These are phyloP conservation scores for Brachionus asplanchnoidis DNA, from an alignment of 1,140 invertebrate species.

Conservation along the genomic window DNA sequence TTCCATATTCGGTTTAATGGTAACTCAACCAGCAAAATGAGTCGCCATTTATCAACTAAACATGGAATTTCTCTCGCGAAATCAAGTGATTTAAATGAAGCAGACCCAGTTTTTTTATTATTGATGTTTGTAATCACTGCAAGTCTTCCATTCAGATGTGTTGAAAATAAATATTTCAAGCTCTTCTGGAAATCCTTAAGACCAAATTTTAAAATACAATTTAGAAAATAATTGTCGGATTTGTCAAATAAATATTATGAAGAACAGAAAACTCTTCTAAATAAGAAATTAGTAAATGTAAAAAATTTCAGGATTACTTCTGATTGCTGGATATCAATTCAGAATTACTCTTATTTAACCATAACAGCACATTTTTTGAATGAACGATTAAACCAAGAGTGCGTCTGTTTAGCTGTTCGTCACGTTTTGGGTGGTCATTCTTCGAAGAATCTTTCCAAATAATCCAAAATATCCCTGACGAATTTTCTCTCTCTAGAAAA, in stretches of 20 bases:
- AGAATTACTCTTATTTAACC: background rate
- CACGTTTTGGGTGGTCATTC: background rate
- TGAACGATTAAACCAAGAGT: background rate
- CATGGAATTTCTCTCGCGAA: background rate
- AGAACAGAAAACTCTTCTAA: background rate
- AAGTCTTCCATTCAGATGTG: constrained; percentile 13
- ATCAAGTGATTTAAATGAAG: background rate
- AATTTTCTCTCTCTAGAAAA: no score
- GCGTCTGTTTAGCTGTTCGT: background rate
- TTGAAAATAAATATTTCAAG: background rate
- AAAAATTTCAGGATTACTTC: background rate
- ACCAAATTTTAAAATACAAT: background rate
- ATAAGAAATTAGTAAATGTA: background rate
- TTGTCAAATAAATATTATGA: background rate
- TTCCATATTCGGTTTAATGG: background rate
- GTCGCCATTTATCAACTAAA: background rate
- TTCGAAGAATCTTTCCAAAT: background rate
- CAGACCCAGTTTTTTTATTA: background rate
- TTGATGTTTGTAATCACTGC: background rate
- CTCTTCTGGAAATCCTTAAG: background rate
- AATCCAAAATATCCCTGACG: background rate
- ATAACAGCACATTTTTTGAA: constrained; percentile 21
- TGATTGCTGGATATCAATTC: constrained; percentile 20
- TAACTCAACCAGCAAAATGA: background rate
- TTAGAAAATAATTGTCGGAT: background rate